Evolutionary conservation across 2,797 vertebrate genomes (phyloP).

Genomic region (Loriculus beryllinus): DNA sequence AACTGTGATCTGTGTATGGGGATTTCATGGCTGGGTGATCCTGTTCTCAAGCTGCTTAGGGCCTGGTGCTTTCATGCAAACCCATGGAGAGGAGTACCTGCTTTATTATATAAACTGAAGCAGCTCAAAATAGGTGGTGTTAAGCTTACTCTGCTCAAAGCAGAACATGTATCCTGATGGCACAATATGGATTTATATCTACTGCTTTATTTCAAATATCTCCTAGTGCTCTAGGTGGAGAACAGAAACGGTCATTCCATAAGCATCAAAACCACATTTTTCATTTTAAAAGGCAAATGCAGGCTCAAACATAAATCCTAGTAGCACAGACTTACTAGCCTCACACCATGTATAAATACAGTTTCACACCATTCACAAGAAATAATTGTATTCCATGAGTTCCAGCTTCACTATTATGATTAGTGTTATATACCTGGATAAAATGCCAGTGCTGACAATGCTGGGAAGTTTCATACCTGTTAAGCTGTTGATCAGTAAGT

Average conservation of each 20-base stretch:
- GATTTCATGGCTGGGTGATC: not conserved
- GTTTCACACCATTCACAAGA: not conserved
- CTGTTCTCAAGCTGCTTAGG: not conserved
- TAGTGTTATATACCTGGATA: not conserved
- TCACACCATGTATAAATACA: not conserved
- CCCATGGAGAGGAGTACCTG: not conserved
- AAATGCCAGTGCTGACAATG: not conserved
- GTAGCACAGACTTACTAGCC: not conserved
- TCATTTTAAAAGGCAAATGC: not conserved
- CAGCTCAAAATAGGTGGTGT: not conserved
- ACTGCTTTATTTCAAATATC: not conserved
- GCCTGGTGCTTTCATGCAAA: not conserved
- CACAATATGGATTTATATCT: not conserved
- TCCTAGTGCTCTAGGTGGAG: not conserved
- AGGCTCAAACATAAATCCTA: not conserved
- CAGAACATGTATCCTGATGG: not conserved
- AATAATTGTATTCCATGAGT: not conserved
- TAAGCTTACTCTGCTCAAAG: not conserved
- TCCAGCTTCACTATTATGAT: not conserved
- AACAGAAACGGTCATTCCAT: not conserved
- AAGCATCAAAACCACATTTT: not conserved
- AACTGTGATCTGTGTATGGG: not conserved
- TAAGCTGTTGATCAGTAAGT: not conserved
- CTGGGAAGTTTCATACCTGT: not conserved
- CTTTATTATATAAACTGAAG: not conserved